phyloP scores from a whole-genome alignment of 2,113 vertebrate species.

The Corythaeola cristata region DNA sequence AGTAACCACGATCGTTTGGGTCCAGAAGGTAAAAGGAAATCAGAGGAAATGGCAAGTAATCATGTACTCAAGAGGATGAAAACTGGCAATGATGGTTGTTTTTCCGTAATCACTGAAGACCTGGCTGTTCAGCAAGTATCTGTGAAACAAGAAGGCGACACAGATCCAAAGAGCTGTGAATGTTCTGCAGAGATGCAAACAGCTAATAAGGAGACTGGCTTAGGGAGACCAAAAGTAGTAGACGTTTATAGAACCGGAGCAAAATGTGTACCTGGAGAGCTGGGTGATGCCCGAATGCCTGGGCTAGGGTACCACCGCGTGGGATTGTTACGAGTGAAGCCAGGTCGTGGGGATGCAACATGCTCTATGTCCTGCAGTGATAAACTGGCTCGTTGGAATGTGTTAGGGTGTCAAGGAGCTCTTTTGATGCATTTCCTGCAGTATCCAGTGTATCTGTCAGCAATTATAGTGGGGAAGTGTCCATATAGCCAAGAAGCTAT shows the following conservation, averaged over 20 bases:
- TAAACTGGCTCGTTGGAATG: conserved; percentile 88
- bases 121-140: not conserved
- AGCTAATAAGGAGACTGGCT: not conserved
- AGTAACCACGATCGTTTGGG: not conserved
- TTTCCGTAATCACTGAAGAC: not conserved
- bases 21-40: conserved; percentile 44
- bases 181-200: not conserved
- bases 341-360: conserved; percentile 89
- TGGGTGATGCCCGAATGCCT: conserved; percentile 73
- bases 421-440: conserved; percentile 91
- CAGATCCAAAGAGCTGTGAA: not conserved
- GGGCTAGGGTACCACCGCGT: conserved; percentile 83
- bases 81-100: not conserved
- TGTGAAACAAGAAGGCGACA: not conserved
- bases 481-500: conserved; percentile 83
- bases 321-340: conserved; percentile 88
- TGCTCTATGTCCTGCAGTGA: conserved; percentile 95
- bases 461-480: conserved; percentile 87
- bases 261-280: conserved; percentile 85
- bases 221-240: not conserved
- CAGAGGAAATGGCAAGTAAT: not conserved
- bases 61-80: conserved; percentile 60
- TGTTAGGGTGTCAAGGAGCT: conserved; percentile 92
- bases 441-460: conserved; percentile 83
- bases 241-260: conserved; percentile 92